Conservation (phyloP, 2,797 vertebrate genomes). For the Muraenolepis orangiensis region DNA sequence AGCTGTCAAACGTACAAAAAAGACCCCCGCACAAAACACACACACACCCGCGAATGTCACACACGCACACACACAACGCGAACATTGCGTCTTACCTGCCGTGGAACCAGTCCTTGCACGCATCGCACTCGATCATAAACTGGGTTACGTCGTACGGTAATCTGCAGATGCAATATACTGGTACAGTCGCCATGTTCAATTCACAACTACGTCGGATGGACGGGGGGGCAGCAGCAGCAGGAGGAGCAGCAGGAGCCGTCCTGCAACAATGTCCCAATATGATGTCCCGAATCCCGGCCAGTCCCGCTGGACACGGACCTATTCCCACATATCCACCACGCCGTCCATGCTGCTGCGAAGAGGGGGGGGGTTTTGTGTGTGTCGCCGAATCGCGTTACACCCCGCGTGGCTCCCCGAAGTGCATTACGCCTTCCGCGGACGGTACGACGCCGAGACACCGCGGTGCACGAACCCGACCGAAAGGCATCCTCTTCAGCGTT, state of each 20-base stretch:
- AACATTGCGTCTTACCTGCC: slow-evolving; percentile 86
- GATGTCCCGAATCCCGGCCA: slow-evolving; percentile 68
- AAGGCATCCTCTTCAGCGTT: slow-evolving; percentile 64
- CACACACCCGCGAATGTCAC: slow-evolving; percentile 26
- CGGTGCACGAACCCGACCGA: slow-evolving; percentile 58
- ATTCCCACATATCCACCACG: slow-evolving; percentile 51
- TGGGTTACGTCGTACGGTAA: slow-evolving; percentile 98
- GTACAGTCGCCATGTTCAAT: slow-evolving; percentile 98
- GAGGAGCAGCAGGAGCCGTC: slow-evolving; percentile 73
- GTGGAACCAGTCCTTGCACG: slow-evolving; percentile 98
- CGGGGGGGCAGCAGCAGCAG: slow-evolving; percentile 19
- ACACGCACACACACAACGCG: slow-evolving; percentile 28
- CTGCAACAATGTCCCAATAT: slow-evolving; percentile 69
- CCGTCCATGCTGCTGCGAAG: slow-evolving; percentile 27
- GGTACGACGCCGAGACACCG: slow-evolving; percentile 52
- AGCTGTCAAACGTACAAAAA: slow-evolving; percentile 70
- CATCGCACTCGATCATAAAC: slow-evolving; percentile 98
- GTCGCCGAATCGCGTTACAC: slow-evolving; percentile 34
- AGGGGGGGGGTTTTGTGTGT: no score
- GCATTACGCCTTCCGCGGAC: slow-evolving; percentile 53
- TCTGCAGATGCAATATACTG: slow-evolving; percentile 98
- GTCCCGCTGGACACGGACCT: slow-evolving; percentile 67
- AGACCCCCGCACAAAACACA: slow-evolving; percentile 52
- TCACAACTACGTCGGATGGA: slow-evolving; percentile 72
- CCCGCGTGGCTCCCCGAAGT: slow-evolving; percentile 68